Conservation (phyloP, 2,797 vertebrate species). For the Enteromius fasciolatus region DNA sequence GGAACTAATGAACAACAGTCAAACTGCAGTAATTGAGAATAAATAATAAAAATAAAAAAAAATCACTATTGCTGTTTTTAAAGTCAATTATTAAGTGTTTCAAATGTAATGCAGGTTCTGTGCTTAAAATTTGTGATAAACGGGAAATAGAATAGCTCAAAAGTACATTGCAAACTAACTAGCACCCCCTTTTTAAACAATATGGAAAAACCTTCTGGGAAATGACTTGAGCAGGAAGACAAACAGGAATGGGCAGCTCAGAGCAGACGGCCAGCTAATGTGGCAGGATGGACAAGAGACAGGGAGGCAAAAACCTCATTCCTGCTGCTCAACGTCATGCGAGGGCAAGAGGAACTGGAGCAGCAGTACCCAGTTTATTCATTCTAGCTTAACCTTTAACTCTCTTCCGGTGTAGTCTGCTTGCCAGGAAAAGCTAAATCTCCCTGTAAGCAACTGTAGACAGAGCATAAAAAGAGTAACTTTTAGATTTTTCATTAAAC, state of each 20-base stretch:
- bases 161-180: background rate
- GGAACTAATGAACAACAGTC: background rate
- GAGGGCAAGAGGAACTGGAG: conserved; percentile 18
- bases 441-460: background rate
- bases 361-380: conserved; percentile 25
- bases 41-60: background rate
- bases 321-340: conserved; percentile 51
- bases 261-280: conserved; percentile 47
- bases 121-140: background rate
- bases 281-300: conserved; percentile 54
- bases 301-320: conserved; percentile 66
- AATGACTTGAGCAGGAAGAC: conserved; percentile 62
- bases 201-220: conserved; percentile 43
- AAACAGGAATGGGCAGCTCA: conserved; percentile 73
- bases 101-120: background rate
- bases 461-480: background rate
- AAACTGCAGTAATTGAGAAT: background rate
- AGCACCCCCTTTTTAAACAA: conserved; percentile 3
- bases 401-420: background rate
- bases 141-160: background rate
- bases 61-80: background rate
- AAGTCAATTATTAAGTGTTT: background rate
- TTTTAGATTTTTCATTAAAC: background rate
- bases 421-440: conserved; percentile 30
- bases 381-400: conserved; percentile 41